Conservation (phyloP, 2,113 vertebrate species). For the Halcyon senegalensis region DNA sequence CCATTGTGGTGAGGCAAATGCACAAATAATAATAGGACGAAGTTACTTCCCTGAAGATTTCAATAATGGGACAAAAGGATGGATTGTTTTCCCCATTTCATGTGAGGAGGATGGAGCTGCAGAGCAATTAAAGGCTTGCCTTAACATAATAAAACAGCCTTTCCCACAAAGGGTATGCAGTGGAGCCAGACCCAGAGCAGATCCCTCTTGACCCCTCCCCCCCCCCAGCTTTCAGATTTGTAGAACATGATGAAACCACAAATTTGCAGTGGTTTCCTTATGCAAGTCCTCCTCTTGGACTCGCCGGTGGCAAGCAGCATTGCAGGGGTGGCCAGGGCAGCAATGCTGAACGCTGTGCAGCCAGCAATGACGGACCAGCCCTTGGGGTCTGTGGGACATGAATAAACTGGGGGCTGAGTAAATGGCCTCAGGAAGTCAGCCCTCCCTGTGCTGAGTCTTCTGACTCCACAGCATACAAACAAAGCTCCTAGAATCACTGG, state of each 20-base stretch:
- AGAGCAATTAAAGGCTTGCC: neutral
- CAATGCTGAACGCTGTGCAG: fast-evolving
- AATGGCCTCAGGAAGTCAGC: neutral
- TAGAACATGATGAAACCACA: neutral
- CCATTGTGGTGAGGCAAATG: neutral
- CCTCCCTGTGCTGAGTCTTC: neutral
- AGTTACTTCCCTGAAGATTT: neutral
- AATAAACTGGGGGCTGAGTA: neutral
- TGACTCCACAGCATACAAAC: neutral
- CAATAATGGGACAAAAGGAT: neutral
- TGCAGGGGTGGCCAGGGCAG: neutral
- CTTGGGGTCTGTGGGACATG: neutral
- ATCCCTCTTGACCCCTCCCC: neutral
- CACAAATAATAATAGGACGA: neutral
- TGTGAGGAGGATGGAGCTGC: neutral
- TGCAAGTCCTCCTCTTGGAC: neutral
- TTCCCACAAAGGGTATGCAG: fast-evolving
- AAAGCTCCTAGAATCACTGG: neutral
- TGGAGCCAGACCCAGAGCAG: neutral
- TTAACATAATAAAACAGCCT: neutral
- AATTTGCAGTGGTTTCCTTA: neutral
- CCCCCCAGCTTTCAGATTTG: neutral
- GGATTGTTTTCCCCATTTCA: neutral
- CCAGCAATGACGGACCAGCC: neutral
- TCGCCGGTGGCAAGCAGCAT: neutral